Percentiles rank a stretch among this genome's conserved stretches.
Evolutionary conservation across 2,888 invertebrate genomes (phyloP).

Genomic region (Drosophila borborema): DNA sequence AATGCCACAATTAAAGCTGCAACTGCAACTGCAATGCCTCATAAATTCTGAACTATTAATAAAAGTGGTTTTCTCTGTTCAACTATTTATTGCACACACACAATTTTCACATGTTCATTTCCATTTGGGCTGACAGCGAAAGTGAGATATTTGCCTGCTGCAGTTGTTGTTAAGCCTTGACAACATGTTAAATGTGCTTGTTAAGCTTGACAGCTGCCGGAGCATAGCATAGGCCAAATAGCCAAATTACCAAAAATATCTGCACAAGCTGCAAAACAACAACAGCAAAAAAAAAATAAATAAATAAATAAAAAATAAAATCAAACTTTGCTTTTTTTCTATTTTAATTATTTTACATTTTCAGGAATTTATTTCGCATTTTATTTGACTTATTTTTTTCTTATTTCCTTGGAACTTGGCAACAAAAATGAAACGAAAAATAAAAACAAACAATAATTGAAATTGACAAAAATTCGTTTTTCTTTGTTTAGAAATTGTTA

Average conservation of each 20-base stretch:
- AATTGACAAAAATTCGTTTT: constrained; percentile 12
- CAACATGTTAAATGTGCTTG: constrained; percentile 5
- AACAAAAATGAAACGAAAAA: background rate
- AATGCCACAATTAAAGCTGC: background rate
- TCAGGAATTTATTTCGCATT: background rate
- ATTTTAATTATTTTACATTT: background rate
- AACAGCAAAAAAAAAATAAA: background rate
- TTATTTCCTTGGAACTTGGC: background rate
- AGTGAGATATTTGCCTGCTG: background rate
- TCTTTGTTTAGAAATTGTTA: background rate
- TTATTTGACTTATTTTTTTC: background rate
- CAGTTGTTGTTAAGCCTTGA: constrained; percentile 4
- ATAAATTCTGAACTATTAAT: background rate
- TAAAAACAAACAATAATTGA: constrained; percentile 23
- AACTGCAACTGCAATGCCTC: background rate
- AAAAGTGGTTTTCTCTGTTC: background rate
- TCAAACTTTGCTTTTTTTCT: background rate
- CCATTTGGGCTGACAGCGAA: background rate
- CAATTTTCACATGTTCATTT: background rate
- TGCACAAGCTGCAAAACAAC: background rate
- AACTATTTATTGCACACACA: background rate
- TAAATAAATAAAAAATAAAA: background rate
- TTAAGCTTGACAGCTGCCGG: constrained; percentile 1
- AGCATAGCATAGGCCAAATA: background rate
- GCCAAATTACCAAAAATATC: background rate